A percentile compares a stretch with the other conserved stretches of the same genome.
These are phyloP conservation scores for Diabrotica virgifera DNA, from an alignment of 1,140 invertebrate species.

Conservation along the genomic window DNA sequence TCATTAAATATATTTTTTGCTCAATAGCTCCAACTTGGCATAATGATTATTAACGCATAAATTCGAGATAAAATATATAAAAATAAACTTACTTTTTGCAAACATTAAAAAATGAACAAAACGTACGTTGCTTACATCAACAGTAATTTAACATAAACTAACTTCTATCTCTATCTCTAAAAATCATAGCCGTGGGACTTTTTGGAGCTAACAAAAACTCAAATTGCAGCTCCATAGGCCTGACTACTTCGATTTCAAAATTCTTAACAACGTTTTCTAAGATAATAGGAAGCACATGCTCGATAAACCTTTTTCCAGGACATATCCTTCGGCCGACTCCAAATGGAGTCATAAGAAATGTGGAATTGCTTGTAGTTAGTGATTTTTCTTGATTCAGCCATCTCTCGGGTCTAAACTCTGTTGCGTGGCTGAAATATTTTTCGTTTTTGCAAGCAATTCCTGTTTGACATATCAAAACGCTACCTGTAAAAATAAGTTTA, in stretches of 20 bases:
- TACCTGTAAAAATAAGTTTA: constrained; percentile 51
- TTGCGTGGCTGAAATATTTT: constrained; percentile 73
- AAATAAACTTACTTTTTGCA: too few species aligned
- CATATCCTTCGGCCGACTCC: constrained; percentile 80
- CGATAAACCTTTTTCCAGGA: constrained; percentile 78
- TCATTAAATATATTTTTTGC: too few species aligned
- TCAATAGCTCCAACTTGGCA: too few species aligned
- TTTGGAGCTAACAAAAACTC: constrained; percentile 75
- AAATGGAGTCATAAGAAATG: constrained; percentile 78
- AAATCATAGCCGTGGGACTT: constrained; percentile 63
- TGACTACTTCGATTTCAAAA: constrained; percentile 65
- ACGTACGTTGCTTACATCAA: too few species aligned
- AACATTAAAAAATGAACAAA: too few species aligned
- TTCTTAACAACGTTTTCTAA: constrained; percentile 70
- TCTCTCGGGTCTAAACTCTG: constrained; percentile 74
- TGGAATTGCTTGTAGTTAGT: constrained; percentile 49
- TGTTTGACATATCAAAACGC: constrained; percentile 81
- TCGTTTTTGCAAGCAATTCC: constrained; percentile 76
- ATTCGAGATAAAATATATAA: too few species aligned
- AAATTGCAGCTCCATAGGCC: constrained; percentile 69
- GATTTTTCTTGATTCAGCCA: constrained; percentile 64
- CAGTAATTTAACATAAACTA: not conserved
- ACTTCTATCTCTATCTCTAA: constrained; percentile 54
- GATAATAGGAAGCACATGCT: constrained; percentile 71
- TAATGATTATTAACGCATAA: too few species aligned